These are phyloP conservation scores for Uropsilus gracilis DNA, from an alignment of 2,113 vertebrate genomes.

Conservation along the genomic window DNA sequence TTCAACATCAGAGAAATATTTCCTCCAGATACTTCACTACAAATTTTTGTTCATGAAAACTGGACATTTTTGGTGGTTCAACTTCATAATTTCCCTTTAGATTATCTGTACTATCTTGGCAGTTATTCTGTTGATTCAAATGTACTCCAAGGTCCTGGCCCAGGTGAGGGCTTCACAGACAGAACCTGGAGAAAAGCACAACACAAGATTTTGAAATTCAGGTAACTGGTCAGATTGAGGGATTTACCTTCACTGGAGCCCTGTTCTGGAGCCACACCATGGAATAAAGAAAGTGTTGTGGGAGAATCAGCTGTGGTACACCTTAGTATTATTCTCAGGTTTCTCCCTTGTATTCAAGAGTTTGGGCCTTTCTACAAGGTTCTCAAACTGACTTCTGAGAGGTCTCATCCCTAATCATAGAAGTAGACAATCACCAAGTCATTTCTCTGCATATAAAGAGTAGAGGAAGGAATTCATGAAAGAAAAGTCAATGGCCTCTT, in stretches of 20 bases:
- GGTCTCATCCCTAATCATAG: neutral
- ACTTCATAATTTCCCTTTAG: neutral
- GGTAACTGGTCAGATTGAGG: neutral
- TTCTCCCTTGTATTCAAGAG: neutral
- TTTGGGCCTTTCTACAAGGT: neutral
- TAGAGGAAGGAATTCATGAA: neutral
- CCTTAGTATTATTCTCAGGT: neutral
- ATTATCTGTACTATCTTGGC: neutral
- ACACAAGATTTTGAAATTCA: neutral
- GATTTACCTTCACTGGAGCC: neutral
- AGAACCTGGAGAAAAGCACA: neutral
- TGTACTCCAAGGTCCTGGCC: neutral
- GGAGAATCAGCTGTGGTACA: neutral
- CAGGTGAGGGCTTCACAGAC: neutral
- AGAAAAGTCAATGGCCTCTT: neutral
- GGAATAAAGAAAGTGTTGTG: neutral
- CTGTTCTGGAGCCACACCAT: too few species aligned
- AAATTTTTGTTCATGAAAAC: neutral
- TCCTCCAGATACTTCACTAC: neutral
- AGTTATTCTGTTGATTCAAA: neutral
- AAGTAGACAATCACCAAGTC: neutral
- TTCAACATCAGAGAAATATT: neutral
- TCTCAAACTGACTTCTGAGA: neutral
- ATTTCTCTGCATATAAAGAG: neutral
- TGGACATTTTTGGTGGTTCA: neutral